These are phyloP conservation scores for Eupithecia insigniata DNA, from an alignment of 2,888 invertebrate genomes.

Conservation along the genomic window DNA sequence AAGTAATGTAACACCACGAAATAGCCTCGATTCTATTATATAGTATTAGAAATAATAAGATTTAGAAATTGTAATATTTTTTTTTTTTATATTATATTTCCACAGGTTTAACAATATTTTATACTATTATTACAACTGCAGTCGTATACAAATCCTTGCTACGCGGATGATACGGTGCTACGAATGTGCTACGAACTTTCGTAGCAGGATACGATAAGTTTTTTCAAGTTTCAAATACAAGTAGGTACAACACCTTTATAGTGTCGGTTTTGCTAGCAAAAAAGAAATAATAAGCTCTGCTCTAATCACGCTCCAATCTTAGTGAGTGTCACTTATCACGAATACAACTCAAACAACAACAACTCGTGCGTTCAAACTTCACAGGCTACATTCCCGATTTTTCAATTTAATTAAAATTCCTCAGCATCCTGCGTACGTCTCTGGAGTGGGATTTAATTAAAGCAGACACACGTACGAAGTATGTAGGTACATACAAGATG, in stretches of 20 bases:
- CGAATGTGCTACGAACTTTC: constrained; percentile 17
- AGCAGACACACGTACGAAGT: constrained; percentile 31
- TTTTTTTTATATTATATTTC: too few species aligned
- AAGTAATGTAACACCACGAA: background rate
- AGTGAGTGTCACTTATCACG: too few species aligned
- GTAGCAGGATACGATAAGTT: background rate
- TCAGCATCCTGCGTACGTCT: constrained; percentile 3
- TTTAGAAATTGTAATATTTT: too few species aligned
- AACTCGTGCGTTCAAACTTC: background rate
- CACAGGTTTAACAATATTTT: too few species aligned
- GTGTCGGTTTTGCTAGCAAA: background rate
- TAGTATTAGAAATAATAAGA: too few species aligned
- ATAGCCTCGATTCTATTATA: background rate
- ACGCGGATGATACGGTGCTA: constrained; percentile 16
- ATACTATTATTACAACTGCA: too few species aligned
- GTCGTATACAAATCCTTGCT: background rate
- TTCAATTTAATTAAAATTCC: constrained; percentile 9
- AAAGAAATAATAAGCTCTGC: too few species aligned
- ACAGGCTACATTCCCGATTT: constrained; percentile 3
- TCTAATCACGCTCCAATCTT: too few species aligned
- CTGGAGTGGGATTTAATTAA: constrained; percentile 41
- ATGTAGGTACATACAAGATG: constrained; percentile 36
- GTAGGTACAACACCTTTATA: background rate
- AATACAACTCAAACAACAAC: too few species aligned
- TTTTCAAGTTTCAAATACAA: background rate